Conservation (phyloP, 2,113 vertebrate species). For the Nothoprocta perdicaria region DNA sequence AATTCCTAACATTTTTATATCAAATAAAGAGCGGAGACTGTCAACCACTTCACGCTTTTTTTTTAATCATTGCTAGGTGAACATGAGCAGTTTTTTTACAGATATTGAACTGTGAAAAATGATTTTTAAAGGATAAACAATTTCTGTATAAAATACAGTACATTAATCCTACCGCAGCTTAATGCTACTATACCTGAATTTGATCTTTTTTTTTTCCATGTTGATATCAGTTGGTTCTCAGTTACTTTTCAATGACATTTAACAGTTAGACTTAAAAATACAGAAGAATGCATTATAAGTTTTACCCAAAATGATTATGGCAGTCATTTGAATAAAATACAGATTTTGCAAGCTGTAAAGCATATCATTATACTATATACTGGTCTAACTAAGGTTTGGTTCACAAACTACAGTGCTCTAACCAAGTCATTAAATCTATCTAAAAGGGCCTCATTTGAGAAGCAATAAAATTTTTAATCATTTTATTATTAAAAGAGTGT, state of each 20-base stretch:
- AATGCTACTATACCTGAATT: conserved; percentile 47
- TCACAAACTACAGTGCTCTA: conserved; percentile 87
- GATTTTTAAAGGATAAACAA: conserved; percentile 76
- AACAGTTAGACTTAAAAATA: conserved; percentile 85
- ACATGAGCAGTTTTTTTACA: not conserved
- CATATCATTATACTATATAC: conserved; percentile 91
- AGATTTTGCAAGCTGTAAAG: conserved; percentile 92
- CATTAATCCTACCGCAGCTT: conserved; percentile 48
- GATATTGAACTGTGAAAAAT: conserved; percentile 50
- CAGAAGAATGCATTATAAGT: conserved; percentile 83
- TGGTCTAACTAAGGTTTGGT: conserved; percentile 88
- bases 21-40: conserved; percentile 43
- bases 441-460: conserved; percentile 99
- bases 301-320: conserved; percentile 91
- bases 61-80: not conserved
- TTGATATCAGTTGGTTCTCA: conserved; percentile 54
- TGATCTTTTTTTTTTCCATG: conserved; percentile 56
- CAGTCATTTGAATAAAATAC: conserved; percentile 95
- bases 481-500: conserved; percentile 99
- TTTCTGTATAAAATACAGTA: conserved; percentile 58
- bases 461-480: conserved; percentile 99
- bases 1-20: conserved; percentile 49
- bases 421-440: conserved; percentile 97
- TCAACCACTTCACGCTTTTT: not conserved
- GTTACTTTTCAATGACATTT: conserved; percentile 83